Evolutionary conservation across 2,797 vertebrate species (phyloP).

Genomic region (Propithecus perrieri): DNA sequence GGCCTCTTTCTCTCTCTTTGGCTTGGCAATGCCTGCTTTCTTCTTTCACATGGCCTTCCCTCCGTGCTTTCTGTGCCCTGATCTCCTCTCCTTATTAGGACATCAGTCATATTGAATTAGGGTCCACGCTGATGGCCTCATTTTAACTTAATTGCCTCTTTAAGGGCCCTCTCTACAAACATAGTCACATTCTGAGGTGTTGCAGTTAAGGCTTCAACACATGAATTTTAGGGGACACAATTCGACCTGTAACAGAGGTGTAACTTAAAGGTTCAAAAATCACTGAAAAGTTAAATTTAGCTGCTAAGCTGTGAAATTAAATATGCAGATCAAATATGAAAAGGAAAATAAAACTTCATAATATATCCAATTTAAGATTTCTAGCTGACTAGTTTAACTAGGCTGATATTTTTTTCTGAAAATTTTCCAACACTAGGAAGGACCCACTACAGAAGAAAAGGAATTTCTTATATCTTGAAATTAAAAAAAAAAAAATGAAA

Average conservation of each 20-base stretch:
- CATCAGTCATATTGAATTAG: not conserved
- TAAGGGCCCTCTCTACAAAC: not conserved
- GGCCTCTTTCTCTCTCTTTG: not conserved
- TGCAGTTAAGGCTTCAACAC: not conserved
- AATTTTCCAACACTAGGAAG: not conserved
- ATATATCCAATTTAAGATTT: not conserved
- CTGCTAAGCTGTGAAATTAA: not conserved
- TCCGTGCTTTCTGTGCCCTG: not conserved
- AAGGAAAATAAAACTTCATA: not conserved
- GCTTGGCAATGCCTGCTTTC: not conserved
- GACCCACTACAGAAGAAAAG: not conserved
- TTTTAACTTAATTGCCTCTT: not conserved
- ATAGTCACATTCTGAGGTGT: not conserved
- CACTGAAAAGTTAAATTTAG: not conserved
- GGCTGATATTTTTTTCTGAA: not conserved
- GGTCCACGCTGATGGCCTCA: fast-evolving
- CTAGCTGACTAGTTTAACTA: not conserved
- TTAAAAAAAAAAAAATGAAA: not conserved
- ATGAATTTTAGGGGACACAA: not conserved
- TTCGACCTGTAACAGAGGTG: not conserved
- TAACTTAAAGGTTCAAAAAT: not conserved
- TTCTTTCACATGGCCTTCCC: not conserved
- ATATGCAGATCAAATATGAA: not conserved
- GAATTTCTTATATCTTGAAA: not conserved
- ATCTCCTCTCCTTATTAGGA: not conserved